A percentile compares a stretch with the other conserved stretches of the same genome.
Evolutionary conservation across 2,797 vertebrate species (phyloP).

Genomic region (Pseudotriccus pelzelni): DNA sequence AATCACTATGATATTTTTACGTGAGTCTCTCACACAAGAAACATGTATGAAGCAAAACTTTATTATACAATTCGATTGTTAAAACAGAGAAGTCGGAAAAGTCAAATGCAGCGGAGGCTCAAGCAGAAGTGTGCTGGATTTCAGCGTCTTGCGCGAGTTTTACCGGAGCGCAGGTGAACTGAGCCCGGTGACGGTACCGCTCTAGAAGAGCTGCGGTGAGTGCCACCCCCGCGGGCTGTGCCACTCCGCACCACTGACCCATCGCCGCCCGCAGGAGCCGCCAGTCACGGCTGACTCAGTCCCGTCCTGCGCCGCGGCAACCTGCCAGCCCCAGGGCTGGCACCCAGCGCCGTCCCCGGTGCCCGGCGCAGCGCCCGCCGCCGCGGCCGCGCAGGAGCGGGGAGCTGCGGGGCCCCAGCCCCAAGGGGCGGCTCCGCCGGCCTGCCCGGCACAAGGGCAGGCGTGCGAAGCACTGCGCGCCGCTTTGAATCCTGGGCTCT

Average conservation of each 20-base stretch:
- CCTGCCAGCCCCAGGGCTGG: not conserved
- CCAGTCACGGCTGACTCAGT: not conserved
- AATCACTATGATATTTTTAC: not conserved
- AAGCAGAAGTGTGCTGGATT: not conserved
- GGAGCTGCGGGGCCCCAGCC: not conserved
- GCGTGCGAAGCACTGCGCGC: not conserved
- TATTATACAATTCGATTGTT: fast-evolving
- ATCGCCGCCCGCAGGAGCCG: not conserved
- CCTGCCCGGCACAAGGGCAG: not conserved
- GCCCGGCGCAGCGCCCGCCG: not conserved
- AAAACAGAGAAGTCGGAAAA: not conserved
- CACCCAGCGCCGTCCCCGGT: not conserved
- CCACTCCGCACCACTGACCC: not conserved
- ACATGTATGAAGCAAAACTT: not conserved
- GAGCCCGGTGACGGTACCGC: not conserved
- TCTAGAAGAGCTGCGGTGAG: fast-evolving
- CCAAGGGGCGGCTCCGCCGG: not conserved
- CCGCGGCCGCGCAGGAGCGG: not conserved
- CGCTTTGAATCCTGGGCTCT: conserved; percentile 40
- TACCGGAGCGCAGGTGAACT: fast-evolving
- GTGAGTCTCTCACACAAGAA: not conserved
- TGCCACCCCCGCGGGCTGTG: not conserved
- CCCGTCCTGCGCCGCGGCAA: not conserved
- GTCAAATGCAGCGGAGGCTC: not conserved
- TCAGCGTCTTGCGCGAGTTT: fast-evolving